phyloP scores from a whole-genome alignment of 1,140 invertebrate species.

The Drosophila aff. region DNA sequence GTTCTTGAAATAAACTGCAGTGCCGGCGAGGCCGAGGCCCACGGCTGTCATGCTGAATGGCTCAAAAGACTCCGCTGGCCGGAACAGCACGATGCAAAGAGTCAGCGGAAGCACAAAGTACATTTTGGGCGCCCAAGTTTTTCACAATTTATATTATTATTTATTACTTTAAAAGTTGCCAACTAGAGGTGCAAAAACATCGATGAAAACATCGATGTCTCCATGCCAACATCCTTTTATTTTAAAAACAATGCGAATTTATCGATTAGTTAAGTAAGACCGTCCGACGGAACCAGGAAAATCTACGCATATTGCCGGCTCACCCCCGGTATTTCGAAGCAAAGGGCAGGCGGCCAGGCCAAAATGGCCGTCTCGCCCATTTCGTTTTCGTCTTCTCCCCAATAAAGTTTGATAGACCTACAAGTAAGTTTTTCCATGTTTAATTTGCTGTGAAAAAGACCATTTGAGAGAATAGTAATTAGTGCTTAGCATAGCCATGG shows the following conservation, averaged over 20 bases:
- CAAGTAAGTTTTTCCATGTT: slow-evolving; percentile 25
- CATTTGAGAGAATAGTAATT: background rate
- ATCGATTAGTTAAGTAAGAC: slow-evolving; percentile 1
- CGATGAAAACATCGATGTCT: no score
- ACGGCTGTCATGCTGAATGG: slow-evolving; percentile 45
- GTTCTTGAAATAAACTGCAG: slow-evolving; percentile 41
- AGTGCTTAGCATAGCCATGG: background rate
- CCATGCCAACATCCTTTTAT: background rate
- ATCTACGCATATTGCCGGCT: background rate
- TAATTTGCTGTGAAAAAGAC: background rate
- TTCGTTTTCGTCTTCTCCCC: slow-evolving; percentile 50
- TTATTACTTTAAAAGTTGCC: background rate
- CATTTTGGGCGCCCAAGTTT: background rate
- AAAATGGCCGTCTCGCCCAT: slow-evolving; percentile 36
- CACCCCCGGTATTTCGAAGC: background rate
- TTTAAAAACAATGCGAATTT: background rate
- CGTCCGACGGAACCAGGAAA: background rate
- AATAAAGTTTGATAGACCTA: slow-evolving; percentile 51
- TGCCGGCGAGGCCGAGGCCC: slow-evolving; percentile 7
- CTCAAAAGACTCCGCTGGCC: slow-evolving; percentile 23
- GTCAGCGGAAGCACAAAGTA: background rate
- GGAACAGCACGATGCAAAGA: background rate
- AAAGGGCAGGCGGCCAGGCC: background rate
- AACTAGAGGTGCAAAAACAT: no score
- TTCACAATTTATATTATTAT: background rate